Evolutionary conservation across 2,888 invertebrate species (phyloP), one percentile per base, ranked within the genome.

Genomic region (Pedicia rivosa): DNA sequence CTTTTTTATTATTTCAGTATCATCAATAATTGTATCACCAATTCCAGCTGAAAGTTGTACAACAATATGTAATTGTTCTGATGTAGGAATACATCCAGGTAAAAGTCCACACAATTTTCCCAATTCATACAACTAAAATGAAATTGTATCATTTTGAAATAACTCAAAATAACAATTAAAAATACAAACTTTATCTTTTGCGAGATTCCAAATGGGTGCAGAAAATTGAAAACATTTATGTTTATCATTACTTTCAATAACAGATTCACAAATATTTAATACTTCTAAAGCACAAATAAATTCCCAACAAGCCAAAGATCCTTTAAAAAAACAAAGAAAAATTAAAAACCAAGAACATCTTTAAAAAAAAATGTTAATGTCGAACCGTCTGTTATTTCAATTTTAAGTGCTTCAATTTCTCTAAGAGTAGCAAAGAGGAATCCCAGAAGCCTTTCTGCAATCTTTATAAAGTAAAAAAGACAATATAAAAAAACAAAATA

Each of bases 21-120:
- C 46, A 10, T 55, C 57, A 5, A 62, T 55, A 35, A 74, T 70
- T 1, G 73, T 72, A 57, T 88, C 82, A 0, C 86, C 84, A 74
- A 94, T 87, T 2, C 94, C 92, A 0, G 90, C 80, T 2, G 88
- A 84, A 9, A 95, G 65, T 54, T 83, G 82, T 16, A 94, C 87
- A 1, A 94, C 90, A 26, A 78, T 72, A 51, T 91, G 90, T 5
- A 94, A 66, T 56, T 94, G 91, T 50, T 82, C 82, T 3, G 91
- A 91, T 1, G 79, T 73, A 0, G 86, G 86, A 0, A 68, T 66
- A 15, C 67, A 73, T 2, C 82, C 86, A 0, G 92, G 94, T 59
- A 92, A 72, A 7, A 95, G 63, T 1, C 94, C 92, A 56, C 92
- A 94, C 3, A 94, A 62, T 50, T 80, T 79, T 5, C 94, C 95